phyloP scores from a whole-genome alignment of 1,140 invertebrate genomes.

The Nymphalis io region DNA sequence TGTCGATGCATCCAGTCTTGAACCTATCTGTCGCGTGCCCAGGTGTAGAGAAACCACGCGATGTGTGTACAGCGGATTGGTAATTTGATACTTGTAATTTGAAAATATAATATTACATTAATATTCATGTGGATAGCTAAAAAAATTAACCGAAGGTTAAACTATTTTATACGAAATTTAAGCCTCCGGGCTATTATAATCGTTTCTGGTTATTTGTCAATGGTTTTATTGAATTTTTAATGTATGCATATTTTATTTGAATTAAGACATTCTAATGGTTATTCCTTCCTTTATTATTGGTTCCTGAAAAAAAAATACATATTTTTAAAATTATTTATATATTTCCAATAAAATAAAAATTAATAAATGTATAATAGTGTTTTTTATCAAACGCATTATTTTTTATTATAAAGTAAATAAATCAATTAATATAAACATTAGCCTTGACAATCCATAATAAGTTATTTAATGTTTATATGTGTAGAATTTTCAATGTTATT shows the following conservation, averaged over 20 bases:
- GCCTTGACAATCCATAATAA: neutral
- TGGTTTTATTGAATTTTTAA: no score
- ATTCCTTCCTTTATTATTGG: no score
- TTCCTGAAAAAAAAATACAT: no score
- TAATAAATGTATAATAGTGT: no score
- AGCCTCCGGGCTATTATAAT: neutral
- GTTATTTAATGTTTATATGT: neutral
- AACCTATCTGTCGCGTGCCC: constrained; percentile 58
- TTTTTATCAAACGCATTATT: no score
- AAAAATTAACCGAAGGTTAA: neutral
- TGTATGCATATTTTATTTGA: no score
- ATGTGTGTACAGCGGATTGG: neutral
- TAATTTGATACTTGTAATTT: neutral
- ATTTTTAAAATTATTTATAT: no score
- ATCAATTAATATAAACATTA: neutral
- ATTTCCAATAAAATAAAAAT: no score
- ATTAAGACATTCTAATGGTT: no score
- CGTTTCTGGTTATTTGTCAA: neutral
- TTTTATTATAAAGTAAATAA: no score
- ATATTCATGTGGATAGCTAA: neutral
- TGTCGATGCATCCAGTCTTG: constrained; percentile 53
- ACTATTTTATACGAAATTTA: neutral
- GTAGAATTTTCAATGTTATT: neutral
- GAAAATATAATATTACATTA: neutral
- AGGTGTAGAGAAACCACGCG: constrained; percentile 26